Evolutionary conservation across 2,888 invertebrate species (phyloP).

Genomic region (Altica lythri): DNA sequence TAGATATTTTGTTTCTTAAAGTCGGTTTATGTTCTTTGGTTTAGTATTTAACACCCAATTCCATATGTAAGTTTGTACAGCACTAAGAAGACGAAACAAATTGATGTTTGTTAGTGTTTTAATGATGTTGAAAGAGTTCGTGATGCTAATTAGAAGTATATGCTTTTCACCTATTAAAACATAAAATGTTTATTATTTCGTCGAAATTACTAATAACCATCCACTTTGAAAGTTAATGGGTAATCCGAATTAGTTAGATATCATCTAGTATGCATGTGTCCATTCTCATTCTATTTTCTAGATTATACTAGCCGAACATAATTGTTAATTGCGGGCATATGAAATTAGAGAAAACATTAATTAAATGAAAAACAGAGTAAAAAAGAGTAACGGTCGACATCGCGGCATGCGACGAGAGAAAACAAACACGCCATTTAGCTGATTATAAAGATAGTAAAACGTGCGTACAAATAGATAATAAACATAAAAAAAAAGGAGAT

Average conservation of each 20-base stretch:
- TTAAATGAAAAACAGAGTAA: slow-evolving; percentile 21
- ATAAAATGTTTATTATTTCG: no score
- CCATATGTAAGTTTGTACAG: no score
- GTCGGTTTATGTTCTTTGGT: no score
- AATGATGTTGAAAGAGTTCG: no score
- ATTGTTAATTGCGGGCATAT: slow-evolving; percentile 14
- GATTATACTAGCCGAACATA: slow-evolving; percentile 2
- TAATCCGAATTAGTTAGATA: slow-evolving; percentile 2
- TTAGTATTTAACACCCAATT: no score
- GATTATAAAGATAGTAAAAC: slow-evolving; percentile 21
- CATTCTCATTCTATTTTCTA: slow-evolving; percentile 10
- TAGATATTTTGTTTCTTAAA: no score
- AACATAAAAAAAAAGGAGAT: slow-evolving; percentile 27
- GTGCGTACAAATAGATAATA: slow-evolving; percentile 22
- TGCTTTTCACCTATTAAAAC: no score
- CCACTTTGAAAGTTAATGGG: neutral
- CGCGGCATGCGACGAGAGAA: slow-evolving; percentile 19
- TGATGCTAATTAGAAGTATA: no score
- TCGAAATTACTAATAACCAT: no score
- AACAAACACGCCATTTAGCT: slow-evolving; percentile 23
- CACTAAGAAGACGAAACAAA: no score
- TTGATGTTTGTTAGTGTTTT: no score
- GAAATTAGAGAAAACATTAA: slow-evolving; percentile 19
- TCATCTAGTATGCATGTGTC: slow-evolving; percentile 11
- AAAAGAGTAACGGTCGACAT: slow-evolving; percentile 4